phyloP scores from a whole-genome alignment of 2,113 vertebrate genomes.

The Gavia stellata region DNA sequence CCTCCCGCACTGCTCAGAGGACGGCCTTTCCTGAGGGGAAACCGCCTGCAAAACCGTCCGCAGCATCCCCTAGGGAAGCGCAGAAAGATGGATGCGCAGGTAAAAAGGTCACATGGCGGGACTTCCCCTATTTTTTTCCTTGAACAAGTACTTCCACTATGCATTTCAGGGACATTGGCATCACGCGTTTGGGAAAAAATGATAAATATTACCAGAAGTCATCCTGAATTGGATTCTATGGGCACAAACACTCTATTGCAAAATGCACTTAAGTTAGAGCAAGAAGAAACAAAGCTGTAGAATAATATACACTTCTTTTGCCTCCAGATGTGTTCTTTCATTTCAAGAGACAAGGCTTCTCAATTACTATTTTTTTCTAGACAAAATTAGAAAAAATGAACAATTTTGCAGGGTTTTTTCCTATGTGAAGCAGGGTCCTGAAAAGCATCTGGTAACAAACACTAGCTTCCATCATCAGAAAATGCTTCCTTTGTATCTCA shows the following conservation, averaged over 20 bases:
- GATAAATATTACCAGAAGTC: background rate
- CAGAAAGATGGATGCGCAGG: background rate
- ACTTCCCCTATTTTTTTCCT: background rate
- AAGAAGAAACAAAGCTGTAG: background rate
- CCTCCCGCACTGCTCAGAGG: background rate
- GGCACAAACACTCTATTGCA: background rate
- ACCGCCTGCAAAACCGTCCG: background rate
- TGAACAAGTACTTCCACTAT: background rate
- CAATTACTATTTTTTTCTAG: background rate
- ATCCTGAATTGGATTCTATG: background rate
- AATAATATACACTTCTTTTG: background rate
- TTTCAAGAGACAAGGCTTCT: background rate
- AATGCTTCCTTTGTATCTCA: background rate
- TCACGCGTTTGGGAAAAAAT: rapidly evolving
- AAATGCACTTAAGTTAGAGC: background rate
- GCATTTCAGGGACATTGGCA: background rate
- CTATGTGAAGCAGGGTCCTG: background rate
- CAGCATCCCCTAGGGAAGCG: background rate
- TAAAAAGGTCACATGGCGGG: background rate
- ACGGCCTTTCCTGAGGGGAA: background rate
- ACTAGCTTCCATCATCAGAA: background rate
- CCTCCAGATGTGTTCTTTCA: background rate
- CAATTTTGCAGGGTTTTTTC: background rate
- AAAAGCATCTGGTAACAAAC: background rate
- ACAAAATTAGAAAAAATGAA: background rate